Conservation (phyloP, 2,113 vertebrate genomes). For the Burhinus oedicnemus region DNA sequence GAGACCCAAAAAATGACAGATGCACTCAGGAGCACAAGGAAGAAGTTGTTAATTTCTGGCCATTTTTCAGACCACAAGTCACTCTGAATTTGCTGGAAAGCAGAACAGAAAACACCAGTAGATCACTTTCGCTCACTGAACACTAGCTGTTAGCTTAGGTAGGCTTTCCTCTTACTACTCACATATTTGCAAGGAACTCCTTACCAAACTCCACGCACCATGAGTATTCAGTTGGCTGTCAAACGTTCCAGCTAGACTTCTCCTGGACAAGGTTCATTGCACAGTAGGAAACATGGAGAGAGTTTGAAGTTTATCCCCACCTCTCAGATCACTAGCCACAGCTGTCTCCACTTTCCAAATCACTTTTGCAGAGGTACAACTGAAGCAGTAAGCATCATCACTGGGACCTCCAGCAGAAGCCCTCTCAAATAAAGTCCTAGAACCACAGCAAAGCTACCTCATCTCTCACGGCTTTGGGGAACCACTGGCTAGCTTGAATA, state of each 20-base stretch:
- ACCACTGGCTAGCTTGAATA: background rate
- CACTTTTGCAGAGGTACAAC: background rate
- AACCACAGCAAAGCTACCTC: background rate
- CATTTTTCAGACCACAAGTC: background rate
- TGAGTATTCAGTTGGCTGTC: background rate
- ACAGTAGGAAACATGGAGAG: background rate
- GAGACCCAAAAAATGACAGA: background rate
- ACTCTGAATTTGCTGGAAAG: background rate
- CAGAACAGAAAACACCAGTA: background rate
- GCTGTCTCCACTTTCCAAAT: background rate
- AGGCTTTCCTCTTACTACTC: background rate
- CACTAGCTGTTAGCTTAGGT: background rate
- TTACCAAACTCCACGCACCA: background rate
- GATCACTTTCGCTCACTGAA: background rate
- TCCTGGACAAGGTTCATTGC: background rate
- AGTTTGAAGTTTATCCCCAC: background rate
- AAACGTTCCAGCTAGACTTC: background rate
- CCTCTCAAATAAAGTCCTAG: background rate
- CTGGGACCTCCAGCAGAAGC: background rate
- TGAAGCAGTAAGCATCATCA: background rate
- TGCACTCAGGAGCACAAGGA: background rate
- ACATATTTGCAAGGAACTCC: background rate
- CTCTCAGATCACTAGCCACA: background rate
- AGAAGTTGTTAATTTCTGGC: background rate
- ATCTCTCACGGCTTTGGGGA: background rate